phyloP scores from a whole-genome alignment of 2,888 invertebrate species.

The Mechanitis messenoides region DNA sequence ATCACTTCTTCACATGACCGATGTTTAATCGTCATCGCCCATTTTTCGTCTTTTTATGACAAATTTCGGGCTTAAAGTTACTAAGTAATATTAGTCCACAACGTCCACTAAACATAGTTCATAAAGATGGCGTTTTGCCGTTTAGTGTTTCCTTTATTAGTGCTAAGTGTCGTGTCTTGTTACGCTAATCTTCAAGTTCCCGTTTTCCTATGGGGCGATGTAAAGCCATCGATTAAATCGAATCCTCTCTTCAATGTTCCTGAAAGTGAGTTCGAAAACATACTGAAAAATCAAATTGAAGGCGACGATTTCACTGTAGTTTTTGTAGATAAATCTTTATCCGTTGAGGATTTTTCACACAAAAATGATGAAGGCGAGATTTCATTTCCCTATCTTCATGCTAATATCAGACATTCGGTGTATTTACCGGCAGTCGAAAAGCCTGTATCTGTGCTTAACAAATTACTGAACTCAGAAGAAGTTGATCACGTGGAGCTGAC shows the following conservation, averaged over 20 bases:
- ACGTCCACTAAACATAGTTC: slow-evolving; percentile 55
- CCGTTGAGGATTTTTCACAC: slow-evolving; percentile 76
- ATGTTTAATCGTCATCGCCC: slow-evolving; percentile 60
- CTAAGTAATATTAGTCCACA: slow-evolving; percentile 45
- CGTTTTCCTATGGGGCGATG: slow-evolving; percentile 77
- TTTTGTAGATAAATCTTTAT: slow-evolving; percentile 74
- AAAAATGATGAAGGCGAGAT: slow-evolving; percentile 61
- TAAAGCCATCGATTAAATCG: slow-evolving; percentile 41
- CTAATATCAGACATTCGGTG: slow-evolving; percentile 48
- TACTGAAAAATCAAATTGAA: slow-evolving; percentile 53
- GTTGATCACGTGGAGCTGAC: slow-evolving; percentile 56
- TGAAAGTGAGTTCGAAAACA: slow-evolving; percentile 49
- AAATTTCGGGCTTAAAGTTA: slow-evolving; percentile 50
- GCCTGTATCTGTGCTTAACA: slow-evolving; percentile 74
- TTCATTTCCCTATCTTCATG: slow-evolving; percentile 56
- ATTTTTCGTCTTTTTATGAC: slow-evolving; percentile 57
- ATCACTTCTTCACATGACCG: slow-evolving; percentile 73
- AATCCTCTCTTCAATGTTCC: slow-evolving; percentile 53
- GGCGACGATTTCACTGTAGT: slow-evolving; percentile 62
- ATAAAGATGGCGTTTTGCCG: slow-evolving; percentile 68
- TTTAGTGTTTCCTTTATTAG: slow-evolving; percentile 59
- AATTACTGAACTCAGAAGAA: slow-evolving; percentile 58
- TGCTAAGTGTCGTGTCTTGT: slow-evolving; percentile 56
- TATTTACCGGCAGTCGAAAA: slow-evolving; percentile 80
- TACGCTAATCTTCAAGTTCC: slow-evolving; percentile 69